Percentiles rank a stretch among this genome's conserved stretches.
Conservation (phyloP, 2,113 vertebrate species). For the Zosterops pallidus region DNA sequence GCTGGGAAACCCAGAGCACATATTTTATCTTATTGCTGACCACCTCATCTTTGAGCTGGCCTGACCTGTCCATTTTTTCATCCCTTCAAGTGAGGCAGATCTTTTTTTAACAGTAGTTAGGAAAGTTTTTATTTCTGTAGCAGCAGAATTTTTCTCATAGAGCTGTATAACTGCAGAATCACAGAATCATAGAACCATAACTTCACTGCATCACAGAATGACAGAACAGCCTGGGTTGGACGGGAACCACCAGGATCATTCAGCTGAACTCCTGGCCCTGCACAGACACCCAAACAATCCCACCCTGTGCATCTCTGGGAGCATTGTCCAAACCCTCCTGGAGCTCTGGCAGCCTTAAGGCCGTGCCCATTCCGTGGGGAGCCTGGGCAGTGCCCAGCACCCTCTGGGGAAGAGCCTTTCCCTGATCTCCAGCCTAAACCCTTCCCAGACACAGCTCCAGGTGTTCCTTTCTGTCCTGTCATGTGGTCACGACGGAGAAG, state of each 20-base stretch:
- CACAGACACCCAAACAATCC: background rate
- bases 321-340: rapidly evolving
- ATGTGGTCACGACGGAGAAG: background rate
- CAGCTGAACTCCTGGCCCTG: rapidly evolving
- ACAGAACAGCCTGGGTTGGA: background rate
- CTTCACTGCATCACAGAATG: no score
- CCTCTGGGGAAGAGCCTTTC: background rate
- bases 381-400: background rate
- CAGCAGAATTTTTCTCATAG: background rate
- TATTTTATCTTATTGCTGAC: background rate
- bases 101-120: background rate
- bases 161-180: background rate
- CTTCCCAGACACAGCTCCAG: background rate
- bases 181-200: no score
- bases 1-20: background rate
- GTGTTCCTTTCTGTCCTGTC: background rate
- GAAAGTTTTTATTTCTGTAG: background rate
- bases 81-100: background rate
- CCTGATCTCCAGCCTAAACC: rapidly evolving
- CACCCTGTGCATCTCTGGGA: rapidly evolving
- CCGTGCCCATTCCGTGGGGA: background rate
- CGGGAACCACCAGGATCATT: background rate
- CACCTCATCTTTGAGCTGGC: background rate
- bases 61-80: background rate
- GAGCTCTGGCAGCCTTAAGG: background rate